Conservation (phyloP, 2,888 invertebrate species). For the Morpho helenor region DNA sequence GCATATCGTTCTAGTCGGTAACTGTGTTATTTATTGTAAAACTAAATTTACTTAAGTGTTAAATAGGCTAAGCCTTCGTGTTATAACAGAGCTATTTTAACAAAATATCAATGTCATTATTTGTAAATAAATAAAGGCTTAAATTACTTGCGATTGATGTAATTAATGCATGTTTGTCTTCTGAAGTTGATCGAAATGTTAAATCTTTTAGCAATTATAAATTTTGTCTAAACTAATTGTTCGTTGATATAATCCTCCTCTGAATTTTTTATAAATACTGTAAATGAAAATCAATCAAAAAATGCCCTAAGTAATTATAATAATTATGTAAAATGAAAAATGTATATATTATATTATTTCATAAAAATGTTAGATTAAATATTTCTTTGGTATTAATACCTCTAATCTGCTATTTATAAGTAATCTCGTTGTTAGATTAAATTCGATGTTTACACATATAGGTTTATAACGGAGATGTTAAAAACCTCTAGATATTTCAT, state of each 20-base stretch:
- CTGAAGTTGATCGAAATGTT: constrained; percentile 1
- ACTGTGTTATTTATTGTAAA: constrained; percentile 25
- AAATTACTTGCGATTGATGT: constrained; percentile 1
- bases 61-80: constrained; percentile 27
- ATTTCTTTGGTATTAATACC: too few species aligned
- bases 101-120: constrained; percentile 12
- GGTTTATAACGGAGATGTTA: too few species aligned
- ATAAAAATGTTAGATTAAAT: too few species aligned
- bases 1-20: constrained; percentile 42
- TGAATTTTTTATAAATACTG: too few species aligned
- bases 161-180: constrained; percentile 1
- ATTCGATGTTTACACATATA: too few species aligned
- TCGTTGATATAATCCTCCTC: not conserved
- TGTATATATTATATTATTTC: too few species aligned
- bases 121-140: constrained; percentile 18
- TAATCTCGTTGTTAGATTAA: too few species aligned
- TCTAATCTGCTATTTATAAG: too few species aligned
- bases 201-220: not conserved
- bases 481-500: too few species aligned
- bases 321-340: too few species aligned
- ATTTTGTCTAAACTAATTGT: not conserved
- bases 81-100: constrained; percentile 12
- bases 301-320: not conserved
- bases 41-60: constrained; percentile 24
- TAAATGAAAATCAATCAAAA: too few species aligned